phyloP scores from a whole-genome alignment of 2,797 vertebrate species.

The Diceros bicornis region DNA sequence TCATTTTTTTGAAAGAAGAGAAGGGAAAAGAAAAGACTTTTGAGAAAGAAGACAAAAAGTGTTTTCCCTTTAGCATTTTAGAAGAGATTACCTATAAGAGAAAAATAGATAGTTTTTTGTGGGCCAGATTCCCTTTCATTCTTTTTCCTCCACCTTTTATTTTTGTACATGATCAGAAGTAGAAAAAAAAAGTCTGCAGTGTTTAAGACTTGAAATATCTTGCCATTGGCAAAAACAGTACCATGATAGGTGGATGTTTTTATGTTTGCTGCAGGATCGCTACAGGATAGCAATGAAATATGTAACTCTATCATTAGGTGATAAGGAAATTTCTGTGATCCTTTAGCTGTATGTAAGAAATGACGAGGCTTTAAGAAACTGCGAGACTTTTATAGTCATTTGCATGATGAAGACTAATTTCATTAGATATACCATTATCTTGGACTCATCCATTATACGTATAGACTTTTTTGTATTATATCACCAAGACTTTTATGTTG shows the following conservation, averaged over 20 bases:
- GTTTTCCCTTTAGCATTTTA: conserved; percentile 52
- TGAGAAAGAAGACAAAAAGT: background rate
- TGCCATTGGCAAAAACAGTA: background rate
- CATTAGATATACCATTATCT: conserved; percentile 25
- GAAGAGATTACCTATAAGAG: background rate
- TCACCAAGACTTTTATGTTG: conserved; percentile 34
- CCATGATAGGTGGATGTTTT: background rate
- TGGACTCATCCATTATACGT: background rate
- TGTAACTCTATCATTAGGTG: conserved; percentile 76
- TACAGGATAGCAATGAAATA: conserved; percentile 52
- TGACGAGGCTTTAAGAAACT: too few species aligned
- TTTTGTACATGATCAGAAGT: conserved; percentile 26
- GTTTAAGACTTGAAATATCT: conserved; percentile 50
- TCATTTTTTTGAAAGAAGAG: background rate
- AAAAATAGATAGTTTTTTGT: background rate
- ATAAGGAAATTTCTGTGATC: conserved; percentile 62
- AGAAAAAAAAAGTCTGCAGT: background rate
- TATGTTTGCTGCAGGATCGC: conserved; percentile 45
- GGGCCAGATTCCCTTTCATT: background rate
- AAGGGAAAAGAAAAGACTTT: background rate
- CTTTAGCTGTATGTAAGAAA: conserved; percentile 72
- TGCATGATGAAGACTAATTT: conserved; percentile 61
- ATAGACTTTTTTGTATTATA: background rate
- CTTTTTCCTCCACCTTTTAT: conserved; percentile 44
- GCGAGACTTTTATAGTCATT: background rate